Evolutionary conservation across 2,113 vertebrate genomes (phyloP).

Genomic region (Cyphomyrus plagiostoma): DNA sequence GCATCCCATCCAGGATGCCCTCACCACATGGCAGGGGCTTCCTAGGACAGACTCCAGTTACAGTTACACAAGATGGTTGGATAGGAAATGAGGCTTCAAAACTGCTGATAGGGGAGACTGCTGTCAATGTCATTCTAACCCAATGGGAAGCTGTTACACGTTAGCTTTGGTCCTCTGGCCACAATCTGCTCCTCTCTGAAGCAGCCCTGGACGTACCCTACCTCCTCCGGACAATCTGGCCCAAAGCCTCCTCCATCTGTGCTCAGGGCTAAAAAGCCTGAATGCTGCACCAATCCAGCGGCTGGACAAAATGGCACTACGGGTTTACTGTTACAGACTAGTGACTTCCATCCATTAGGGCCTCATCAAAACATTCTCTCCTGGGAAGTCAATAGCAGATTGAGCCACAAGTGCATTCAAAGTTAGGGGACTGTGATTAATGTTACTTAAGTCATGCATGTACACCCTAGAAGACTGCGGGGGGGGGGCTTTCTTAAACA

Average conservation of each 20-base stretch:
- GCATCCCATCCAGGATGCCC: background rate
- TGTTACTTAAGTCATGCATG: constrained; percentile 9
- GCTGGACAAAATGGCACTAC: background rate
- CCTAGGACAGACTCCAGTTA: background rate
- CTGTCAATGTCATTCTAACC: background rate
- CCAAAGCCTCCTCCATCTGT: constrained; percentile 13
- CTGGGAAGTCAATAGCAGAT: background rate
- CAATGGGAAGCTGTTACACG: background rate
- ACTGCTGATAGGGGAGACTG: background rate
- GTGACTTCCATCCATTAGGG: background rate
- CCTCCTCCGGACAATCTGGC: background rate
- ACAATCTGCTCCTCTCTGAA: background rate
- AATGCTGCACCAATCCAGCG: background rate
- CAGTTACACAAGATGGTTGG: background rate
- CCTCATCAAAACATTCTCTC: background rate
- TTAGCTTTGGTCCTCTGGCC: background rate
- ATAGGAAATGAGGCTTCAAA: background rate
- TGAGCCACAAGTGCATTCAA: background rate
- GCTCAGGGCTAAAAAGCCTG: background rate
- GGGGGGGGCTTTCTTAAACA: constrained; percentile 48
- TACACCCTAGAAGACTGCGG: background rate
- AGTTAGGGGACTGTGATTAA: constrained; percentile 10
- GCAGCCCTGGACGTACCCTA: background rate
- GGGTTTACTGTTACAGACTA: background rate
- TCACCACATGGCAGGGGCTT: background rate